Evolutionary conservation across 2,888 invertebrate genomes (phyloP).

Genomic region (Drosophila kuntzei): DNA sequence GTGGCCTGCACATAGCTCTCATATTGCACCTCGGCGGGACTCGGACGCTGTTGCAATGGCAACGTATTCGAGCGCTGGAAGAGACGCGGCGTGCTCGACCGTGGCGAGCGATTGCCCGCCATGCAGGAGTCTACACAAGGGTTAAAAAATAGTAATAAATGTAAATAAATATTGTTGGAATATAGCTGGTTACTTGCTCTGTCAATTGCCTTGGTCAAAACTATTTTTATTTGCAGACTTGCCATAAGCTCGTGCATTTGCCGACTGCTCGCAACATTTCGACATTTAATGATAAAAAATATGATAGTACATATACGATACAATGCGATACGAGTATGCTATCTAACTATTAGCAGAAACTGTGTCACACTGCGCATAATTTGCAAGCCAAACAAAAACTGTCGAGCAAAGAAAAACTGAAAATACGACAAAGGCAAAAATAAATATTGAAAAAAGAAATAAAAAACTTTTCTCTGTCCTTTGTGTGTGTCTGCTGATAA

Average conservation of each 20-base stretch:
- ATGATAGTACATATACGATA: slow-evolving; percentile 23
- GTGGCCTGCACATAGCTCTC: slow-evolving; percentile 83
- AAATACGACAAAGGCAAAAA: slow-evolving; percentile 20
- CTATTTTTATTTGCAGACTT: slow-evolving; percentile 78
- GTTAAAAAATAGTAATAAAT: neutral
- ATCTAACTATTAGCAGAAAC: slow-evolving; percentile 41
- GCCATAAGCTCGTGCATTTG: slow-evolving; percentile 68
- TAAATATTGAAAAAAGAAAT: slow-evolving; percentile 2
- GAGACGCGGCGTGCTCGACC: slow-evolving; percentile 56
- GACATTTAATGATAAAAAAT: slow-evolving; percentile 16
- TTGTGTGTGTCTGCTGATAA: slow-evolving; percentile 53
- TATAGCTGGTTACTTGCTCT: slow-evolving; percentile 51
- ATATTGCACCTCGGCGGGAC: slow-evolving; percentile 83
- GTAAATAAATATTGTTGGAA: neutral
- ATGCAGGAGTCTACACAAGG: slow-evolving; percentile 83
- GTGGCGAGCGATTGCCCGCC: slow-evolving; percentile 82
- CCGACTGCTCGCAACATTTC: slow-evolving; percentile 8
- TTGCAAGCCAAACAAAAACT: slow-evolving; percentile 32
- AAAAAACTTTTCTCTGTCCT: slow-evolving; percentile 30
- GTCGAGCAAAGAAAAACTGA: slow-evolving; percentile 1
- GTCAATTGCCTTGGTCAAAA: slow-evolving; percentile 57
- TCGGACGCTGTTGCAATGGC: slow-evolving; percentile 79
- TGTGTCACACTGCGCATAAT: slow-evolving; percentile 64
- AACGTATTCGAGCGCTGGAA: slow-evolving; percentile 76
- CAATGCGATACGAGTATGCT: slow-evolving; percentile 13